Conservation (phyloP, 2,888 invertebrate species). For the Yponomeuta cagnagella region DNA sequence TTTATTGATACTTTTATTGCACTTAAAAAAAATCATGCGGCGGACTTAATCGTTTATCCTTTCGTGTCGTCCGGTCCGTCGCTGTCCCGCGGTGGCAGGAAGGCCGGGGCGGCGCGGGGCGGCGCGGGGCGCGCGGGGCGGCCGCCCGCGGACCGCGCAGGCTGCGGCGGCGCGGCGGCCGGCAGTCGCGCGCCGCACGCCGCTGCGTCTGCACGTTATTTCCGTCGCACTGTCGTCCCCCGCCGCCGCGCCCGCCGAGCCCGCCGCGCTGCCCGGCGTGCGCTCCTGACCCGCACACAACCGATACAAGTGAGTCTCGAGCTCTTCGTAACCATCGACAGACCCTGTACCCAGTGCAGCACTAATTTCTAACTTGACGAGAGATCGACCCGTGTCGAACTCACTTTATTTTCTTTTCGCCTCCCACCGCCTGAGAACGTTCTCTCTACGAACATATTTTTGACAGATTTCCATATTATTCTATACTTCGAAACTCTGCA, state of each 20-base stretch:
- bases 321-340: background rate
- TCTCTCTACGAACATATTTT: too few species aligned
- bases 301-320: conserved; percentile 8
- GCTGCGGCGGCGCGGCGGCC: conserved; percentile 24
- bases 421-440: background rate
- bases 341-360: background rate
- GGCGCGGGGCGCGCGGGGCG: conserved; percentile 15
- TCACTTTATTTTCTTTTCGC: conserved; percentile 3
- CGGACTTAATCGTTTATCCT: background rate
- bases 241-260: conserved; percentile 28
- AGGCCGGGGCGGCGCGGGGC: conserved; percentile 21
- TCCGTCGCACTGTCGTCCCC: conserved; percentile 22
- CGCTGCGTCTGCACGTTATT: conserved; percentile 28
- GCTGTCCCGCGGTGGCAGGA: conserved; percentile 4
- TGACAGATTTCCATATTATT: too few species aligned
- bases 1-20: too few species aligned
- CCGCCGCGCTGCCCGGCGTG: conserved; percentile 40
- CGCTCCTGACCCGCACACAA: conserved; percentile 43
- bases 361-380: background rate
- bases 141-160: conserved; percentile 17
- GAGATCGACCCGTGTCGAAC: background rate
- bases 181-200: conserved; percentile 46
- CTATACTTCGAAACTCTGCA: too few species aligned
- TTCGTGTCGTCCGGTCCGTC: background rate
- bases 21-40: too few species aligned